Evolutionary conservation across 2,113 vertebrate genomes (phyloP), one percentile per base, ranked within the genome.

Genomic region (Chloropsis cyanopogon): DNA sequence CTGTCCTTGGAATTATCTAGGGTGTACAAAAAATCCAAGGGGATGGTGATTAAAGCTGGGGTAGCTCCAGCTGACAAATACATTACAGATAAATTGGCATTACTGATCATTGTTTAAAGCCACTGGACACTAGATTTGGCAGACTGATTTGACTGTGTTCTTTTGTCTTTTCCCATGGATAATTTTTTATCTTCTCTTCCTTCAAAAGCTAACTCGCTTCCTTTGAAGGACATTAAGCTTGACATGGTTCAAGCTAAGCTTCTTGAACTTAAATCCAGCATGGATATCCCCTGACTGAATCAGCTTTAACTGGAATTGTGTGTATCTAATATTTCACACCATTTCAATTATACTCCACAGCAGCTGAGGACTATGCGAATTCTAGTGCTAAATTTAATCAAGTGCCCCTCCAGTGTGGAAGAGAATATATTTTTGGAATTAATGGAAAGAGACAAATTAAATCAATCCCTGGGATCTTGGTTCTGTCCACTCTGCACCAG

Each of bases 331-430:
- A 92, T 96, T 95, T 97, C 80, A 82, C 52, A 71, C 28, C 1
- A 0, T 96, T 97, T 97, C 82, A 96, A 88, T 97, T 97, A 95
- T 46, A 92, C 31, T 84, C 42, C 86, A 91, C 46, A 93, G 64
- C 31, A 92, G 56, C 60, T 57, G 47, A 95, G 63, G 83, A 87
- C 86, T 82, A 81, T 88, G 88, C 95, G 86, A 97, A 94, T 97
- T 95, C 82, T 95, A 92, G 63, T 85, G 88, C 88, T 96, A 96
- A 96, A 97, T 97, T 93, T 96, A 97, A 96, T 97, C 94, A 96
- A 96, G 76, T 92, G 47, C 53, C 94, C 72, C 86, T 98, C 89
- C 92, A 97, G 63, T 68, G 86, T 96, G 82, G 96, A 97, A 97
- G 94, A 95, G 78, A 97, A 89, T 29, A 15, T 92, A 73, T 91